Evolutionary conservation across 2,113 vertebrate genomes (phyloP), one percentile per base, ranked within the genome.

Genomic region (Toxostoma redivivum): DNA sequence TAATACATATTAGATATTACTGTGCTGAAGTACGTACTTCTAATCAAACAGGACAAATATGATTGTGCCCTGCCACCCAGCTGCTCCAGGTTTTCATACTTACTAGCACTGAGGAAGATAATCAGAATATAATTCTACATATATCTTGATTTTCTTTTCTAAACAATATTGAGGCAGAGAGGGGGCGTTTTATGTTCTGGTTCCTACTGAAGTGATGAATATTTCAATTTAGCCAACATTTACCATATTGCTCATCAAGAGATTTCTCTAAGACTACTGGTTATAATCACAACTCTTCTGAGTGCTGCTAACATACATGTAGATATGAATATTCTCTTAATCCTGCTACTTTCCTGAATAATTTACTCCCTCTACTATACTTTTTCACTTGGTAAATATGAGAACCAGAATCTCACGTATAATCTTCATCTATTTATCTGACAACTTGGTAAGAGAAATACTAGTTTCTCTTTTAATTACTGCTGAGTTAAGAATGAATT

Each of bases 31-130:
- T 37, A 56, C 10, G 2, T 25, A 51, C 27, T 62, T 45, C 22
- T 53, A 69, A 86, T 33, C 51, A 69, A 80, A 61, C 4, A 45
- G 30, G 38, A 62, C n/a, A 90, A 65, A 60, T 0, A 70, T 13
- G 37, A 70, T 3, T 40, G 58, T 0, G 0, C 58, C 28, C 35
- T 28, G 60, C 19, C 37, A 56, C 30, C 15, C 7, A 4, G 31
- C 54, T 72, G 31, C 47, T 73, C 58, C 67, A 73, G 37, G 24
- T 33, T 91, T 74, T 66, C 51, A 45, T 11, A 40, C n/a, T 21
- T 53, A 48, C 10, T 33, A 50, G n/a, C 37, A 44, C 10, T 2
- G 45, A 17, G 20, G 45, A 86, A 65, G 31, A 56, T 24, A 84
- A 53, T 81, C 31, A 61, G 31, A 83, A 86, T 47, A n/a, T 16